These are phyloP conservation scores for Sarcoramphus papa DNA, from an alignment of 2,797 vertebrate genomes.

Conservation along the genomic window DNA sequence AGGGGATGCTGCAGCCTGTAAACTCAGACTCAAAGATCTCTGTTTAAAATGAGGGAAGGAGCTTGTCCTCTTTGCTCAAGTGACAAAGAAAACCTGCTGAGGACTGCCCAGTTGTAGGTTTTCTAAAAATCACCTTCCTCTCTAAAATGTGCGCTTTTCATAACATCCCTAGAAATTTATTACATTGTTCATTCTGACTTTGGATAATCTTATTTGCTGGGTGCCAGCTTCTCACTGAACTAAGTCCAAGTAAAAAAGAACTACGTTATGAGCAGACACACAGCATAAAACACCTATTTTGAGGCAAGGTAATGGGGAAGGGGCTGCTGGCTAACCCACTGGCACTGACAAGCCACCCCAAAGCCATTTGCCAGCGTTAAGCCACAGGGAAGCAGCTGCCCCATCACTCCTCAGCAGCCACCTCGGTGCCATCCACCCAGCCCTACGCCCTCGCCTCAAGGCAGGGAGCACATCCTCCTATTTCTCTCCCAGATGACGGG, in stretches of 20 bases:
- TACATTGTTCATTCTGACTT: neutral
- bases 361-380: neutral
- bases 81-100: neutral
- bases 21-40: neutral
- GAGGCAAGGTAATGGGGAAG: neutral
- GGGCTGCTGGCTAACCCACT: neutral
- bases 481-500: neutral
- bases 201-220: neutral
- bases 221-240: neutral
- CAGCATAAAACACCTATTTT: fast-evolving
- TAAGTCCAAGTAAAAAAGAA: neutral
- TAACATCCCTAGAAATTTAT: neutral
- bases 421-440: neutral
- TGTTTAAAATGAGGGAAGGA: neutral
- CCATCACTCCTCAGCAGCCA: neutral
- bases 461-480: neutral
- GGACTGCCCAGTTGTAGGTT: neutral
- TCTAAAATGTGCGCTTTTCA: neutral
- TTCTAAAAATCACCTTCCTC: neutral
- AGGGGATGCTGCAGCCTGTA: neutral
- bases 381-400: neutral
- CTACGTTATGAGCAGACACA: neutral
- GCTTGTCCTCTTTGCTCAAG: neutral
- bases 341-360: neutral
- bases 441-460: too few relatives aligned